Evolutionary conservation across 2,797 vertebrate genomes (phyloP).

Genomic region (Trematomus bernacchii): DNA sequence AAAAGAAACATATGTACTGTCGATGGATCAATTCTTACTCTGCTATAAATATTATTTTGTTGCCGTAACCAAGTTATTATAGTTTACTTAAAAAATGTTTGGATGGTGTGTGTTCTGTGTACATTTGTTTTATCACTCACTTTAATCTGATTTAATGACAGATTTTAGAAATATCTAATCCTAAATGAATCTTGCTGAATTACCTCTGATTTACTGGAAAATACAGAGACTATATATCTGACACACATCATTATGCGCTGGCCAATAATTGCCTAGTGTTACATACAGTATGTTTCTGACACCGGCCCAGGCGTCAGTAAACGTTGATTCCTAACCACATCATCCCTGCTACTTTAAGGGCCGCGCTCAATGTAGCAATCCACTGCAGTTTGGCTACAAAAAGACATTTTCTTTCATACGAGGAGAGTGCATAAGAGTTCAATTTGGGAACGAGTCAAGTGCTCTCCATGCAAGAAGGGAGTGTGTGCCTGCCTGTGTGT

Average conservation of each 20-base stretch:
- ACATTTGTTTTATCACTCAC: not conserved
- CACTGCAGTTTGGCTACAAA: constrained; percentile 61
- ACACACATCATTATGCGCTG: constrained; percentile 1
- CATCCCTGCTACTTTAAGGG: constrained; percentile 35
- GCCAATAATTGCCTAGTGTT: constrained; percentile 39
- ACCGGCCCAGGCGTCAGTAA: constrained; percentile 34
- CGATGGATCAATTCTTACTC: not conserved
- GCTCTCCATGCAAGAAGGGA: constrained; percentile 70
- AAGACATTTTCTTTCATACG: constrained; percentile 69
- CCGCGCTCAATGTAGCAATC: constrained; percentile 57
- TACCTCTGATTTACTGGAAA: constrained; percentile 11
- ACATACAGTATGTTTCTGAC: constrained; percentile 27
- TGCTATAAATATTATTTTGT: not conserved
- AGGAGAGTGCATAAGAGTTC: constrained; percentile 71
- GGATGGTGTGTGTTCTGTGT: not conserved
- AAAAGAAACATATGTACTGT: not conserved
- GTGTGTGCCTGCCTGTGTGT: constrained; percentile 33
- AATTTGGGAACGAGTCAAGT: constrained; percentile 79
- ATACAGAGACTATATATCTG: constrained; percentile 17
- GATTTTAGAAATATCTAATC: not conserved
- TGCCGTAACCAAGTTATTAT: not conserved
- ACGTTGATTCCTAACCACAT: constrained; percentile 49
- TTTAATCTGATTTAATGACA: constrained; percentile 4
- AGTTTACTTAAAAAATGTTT: not conserved
- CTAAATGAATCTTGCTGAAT: constrained; percentile 4